Evolutionary conservation across 2,113 vertebrate species (phyloP).

Genomic region (Cranoglanis bouderius): DNA sequence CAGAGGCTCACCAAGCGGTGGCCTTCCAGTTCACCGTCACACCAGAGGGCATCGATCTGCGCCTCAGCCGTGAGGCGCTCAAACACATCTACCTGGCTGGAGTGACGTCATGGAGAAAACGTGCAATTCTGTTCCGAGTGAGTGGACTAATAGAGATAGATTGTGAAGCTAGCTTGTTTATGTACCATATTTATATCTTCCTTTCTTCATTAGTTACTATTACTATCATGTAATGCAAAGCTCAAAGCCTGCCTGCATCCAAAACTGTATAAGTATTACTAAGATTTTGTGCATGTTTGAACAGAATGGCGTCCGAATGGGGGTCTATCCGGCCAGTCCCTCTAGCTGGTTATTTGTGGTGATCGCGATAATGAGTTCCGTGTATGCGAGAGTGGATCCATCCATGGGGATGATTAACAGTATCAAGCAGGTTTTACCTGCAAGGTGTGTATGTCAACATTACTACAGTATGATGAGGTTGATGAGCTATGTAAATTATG

Average conservation of each 20-base stretch:
- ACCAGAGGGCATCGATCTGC: conserved; percentile 87
- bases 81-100: conserved; percentile 85
- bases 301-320: conserved; percentile 88
- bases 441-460: conserved; percentile 71
- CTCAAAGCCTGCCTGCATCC: not conserved
- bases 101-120: conserved; percentile 89
- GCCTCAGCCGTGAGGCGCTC: conserved; percentile 85
- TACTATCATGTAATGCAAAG: not conserved
- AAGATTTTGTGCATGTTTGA: conserved; percentile 31
- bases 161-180: not conserved
- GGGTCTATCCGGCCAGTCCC: conserved; percentile 93
- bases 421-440: conserved; percentile 79
- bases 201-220: not conserved
- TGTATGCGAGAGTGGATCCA: conserved; percentile 81
- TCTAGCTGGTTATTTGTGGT: conserved; percentile 90
- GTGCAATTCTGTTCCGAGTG: conserved; percentile 86
- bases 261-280: not conserved
- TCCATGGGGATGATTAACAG: conserved; percentile 83
- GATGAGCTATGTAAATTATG: not conserved
- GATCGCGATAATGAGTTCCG: conserved; percentile 82
- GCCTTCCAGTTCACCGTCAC: conserved; percentile 96
- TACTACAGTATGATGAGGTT: not conserved
- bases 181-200: not conserved
- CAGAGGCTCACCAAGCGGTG: conserved; percentile 95
- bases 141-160: not conserved